Base-by-base conservation (phyloP, 2,888 invertebrate species). In the Acholoe squamosa region DNA sequence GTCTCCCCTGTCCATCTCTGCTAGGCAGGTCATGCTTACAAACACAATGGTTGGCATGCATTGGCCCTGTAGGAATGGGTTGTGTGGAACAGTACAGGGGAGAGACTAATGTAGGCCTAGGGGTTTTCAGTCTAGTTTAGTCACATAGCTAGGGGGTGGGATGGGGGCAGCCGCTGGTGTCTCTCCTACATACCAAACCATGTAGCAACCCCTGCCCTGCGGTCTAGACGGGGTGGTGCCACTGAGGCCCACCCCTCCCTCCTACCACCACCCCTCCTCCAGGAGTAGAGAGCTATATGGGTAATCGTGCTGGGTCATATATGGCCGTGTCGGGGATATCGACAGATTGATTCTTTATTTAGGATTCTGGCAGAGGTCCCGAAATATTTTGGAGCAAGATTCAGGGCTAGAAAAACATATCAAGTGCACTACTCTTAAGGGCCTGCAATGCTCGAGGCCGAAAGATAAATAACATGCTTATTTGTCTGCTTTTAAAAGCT, bases 341-440 rank as follows among this genome's bases (percentile, higher is more conserved):
- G 80, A 80, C 80, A 43, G 14, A 80, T 80, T 80, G 80, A 80
- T 80, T 80, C 19, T 80, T 80, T 80, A 80, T 80, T 80, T 80
- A 80, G 80, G 33, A 19, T 80, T 43, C 33, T 80, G 80, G 33
- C 31, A 80, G 43, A 80, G 14, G 80, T n/a, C n/a, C n/a, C n/a
- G 0, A 22, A 34, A 33, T 80, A 19, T 19, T 3, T 34, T 33
- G 25, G 80, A 0, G 19, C 76, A n/a, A 31, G 76, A 16, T 76
- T 14, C 76, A 25, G 25, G 76, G 31, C 76, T 3, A 14, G 31
- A 25, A 28, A 31, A 31, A 76, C 31, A 76, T 25, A 28, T 76
- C 76, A 76, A n/a, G 31, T 31, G 76, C 76, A 43, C 43, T 43
- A 43, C 10, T 10, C 43, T 10, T 10, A 7, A 43, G 43, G 43